These are phyloP conservation scores for Brachycybe producta DNA, from an alignment of 2,888 invertebrate species.

Conservation along the genomic window DNA sequence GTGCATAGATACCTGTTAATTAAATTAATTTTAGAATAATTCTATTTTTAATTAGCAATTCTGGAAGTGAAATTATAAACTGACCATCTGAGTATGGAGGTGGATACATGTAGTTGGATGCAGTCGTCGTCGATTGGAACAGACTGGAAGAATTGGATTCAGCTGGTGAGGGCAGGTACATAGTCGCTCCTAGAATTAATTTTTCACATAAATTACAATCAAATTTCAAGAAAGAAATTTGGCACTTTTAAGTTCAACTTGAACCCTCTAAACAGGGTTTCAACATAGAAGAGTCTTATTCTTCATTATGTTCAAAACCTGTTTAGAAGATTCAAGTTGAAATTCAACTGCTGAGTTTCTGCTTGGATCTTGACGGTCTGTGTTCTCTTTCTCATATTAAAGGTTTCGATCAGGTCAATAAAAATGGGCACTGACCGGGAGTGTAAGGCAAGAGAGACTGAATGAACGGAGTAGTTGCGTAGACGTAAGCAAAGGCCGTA, in stretches of 20 bases:
- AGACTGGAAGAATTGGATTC: conserved; percentile 17
- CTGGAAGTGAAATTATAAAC: background rate
- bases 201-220: too few relatives aligned
- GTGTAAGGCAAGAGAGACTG: conserved; percentile 13
- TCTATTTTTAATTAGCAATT: background rate
- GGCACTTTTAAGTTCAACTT: too few relatives aligned
- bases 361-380: too few relatives aligned
- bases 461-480: conserved; percentile 18
- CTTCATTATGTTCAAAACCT: too few relatives aligned
- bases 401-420: too few relatives aligned
- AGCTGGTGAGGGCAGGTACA: conserved; percentile 16
- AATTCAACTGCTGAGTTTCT: too few relatives aligned
- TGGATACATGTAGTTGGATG: conserved; percentile 15
- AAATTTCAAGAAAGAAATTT: too few relatives aligned
- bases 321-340: too few relatives aligned
- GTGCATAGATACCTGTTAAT: background rate
- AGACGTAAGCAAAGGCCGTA: conserved; percentile 12
- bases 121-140: conserved; percentile 14
- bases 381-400: too few relatives aligned
- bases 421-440: conserved; percentile 16
- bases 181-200: conserved; percentile 3
- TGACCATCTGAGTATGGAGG: conserved; percentile 19
- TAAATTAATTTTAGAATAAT: background rate
- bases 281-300: too few relatives aligned
- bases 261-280: too few relatives aligned